Percentiles rank a stretch among this genome's conserved stretches.
These are phyloP conservation scores for Calycopis cecrops DNA, from an alignment of 1,140 invertebrate genomes.

Conservation along the genomic window DNA sequence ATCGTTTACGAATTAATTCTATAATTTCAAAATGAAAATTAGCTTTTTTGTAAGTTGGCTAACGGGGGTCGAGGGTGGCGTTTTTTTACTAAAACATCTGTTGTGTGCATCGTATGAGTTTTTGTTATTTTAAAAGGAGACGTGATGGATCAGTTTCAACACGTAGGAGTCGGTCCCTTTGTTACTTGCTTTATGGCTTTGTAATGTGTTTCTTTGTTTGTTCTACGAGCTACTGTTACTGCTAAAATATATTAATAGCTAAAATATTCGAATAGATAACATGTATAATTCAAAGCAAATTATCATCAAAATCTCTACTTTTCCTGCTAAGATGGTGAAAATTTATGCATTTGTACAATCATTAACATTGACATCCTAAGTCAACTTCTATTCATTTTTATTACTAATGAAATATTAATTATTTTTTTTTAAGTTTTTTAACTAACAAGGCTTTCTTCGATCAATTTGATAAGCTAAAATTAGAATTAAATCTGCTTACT, in stretches of 20 bases:
- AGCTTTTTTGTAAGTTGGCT: constrained; percentile 18
- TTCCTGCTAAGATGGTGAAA: too few relatives aligned
- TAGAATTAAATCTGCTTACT: too few relatives aligned
- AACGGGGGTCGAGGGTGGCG: constrained; percentile 45
- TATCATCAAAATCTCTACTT: too few relatives aligned
- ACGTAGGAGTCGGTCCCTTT: constrained; percentile 69
- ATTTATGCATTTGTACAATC: too few relatives aligned
- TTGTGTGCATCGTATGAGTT: constrained; percentile 66
- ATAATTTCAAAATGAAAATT: constrained; percentile 44
- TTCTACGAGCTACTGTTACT: constrained; percentile 61
- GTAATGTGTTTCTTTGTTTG: constrained; percentile 74
- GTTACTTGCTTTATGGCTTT: constrained; percentile 69
- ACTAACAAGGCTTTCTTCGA: too few relatives aligned
- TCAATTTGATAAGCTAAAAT: too few relatives aligned
- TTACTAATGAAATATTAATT: too few relatives aligned
- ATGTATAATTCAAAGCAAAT: too few relatives aligned
- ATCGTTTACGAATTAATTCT: constrained; percentile 58
- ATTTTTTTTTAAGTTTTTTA: too few relatives aligned
- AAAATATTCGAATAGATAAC: too few relatives aligned
- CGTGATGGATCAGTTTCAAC: constrained; percentile 75
- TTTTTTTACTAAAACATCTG: constrained; percentile 71
- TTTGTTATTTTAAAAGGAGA: constrained; percentile 73
- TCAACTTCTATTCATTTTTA: too few relatives aligned
- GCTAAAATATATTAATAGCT: constrained; percentile 28
- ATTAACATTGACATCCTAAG: too few relatives aligned